Percentiles rank a stretch among this genome's conserved stretches.
These are phyloP conservation scores for Hiodon tergisus DNA, from an alignment of 2,113 vertebrate genomes.

Conservation along the genomic window DNA sequence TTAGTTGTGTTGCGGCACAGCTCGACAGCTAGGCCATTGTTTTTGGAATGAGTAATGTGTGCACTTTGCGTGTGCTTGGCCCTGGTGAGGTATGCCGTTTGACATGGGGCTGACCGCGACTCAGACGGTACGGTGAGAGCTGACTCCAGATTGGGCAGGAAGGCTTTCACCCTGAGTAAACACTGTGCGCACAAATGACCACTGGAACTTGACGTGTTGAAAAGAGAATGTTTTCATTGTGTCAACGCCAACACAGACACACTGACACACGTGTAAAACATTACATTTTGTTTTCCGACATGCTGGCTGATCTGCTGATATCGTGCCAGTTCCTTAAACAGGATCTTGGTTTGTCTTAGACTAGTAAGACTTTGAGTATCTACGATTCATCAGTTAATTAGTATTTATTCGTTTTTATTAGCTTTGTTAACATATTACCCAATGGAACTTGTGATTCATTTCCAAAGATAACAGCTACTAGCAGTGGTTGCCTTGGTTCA, in stretches of 20 bases:
- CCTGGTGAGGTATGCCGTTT: background rate
- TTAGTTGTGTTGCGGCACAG: background rate
- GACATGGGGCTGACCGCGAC: background rate
- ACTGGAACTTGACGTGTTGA: constrained; percentile 12
- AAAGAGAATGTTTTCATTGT: constrained; percentile 4
- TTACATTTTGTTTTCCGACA: background rate
- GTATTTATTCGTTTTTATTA: no score
- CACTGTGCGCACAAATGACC: constrained; percentile 24
- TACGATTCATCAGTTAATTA: no score
- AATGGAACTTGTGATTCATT: no score
- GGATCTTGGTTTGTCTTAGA: no score
- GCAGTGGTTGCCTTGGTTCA: no score
- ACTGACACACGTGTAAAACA: background rate
- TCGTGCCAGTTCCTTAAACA: no score
- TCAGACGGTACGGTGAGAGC: background rate
- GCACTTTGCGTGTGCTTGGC: background rate
- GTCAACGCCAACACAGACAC: background rate
- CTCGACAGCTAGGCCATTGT: background rate
- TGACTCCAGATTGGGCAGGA: constrained; percentile 28
- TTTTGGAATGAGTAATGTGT: background rate
- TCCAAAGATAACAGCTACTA: no score
- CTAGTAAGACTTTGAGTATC: no score
- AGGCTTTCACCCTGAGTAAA: constrained; percentile 21
- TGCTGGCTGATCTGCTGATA: background rate
- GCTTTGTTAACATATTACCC: no score